A percentile compares a stretch with the other conserved stretches of the same genome.
phyloP scores from a whole-genome alignment of 2,888 invertebrate species.

The Rhorus exstirpatorius region DNA sequence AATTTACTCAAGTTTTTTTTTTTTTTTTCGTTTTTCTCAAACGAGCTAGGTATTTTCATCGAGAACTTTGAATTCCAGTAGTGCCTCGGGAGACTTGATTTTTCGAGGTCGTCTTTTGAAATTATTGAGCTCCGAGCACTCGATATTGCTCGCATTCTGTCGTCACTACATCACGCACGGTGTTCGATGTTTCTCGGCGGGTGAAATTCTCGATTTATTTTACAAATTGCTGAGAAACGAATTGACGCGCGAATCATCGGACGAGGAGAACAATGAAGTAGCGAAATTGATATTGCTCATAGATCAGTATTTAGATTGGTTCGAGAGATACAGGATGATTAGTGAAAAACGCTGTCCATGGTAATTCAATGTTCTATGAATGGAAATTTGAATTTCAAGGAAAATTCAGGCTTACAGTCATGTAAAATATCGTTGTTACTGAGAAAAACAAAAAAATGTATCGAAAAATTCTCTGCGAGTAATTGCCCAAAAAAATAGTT shows the following conservation, averaged over 20 bases:
- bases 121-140: constrained; percentile 67
- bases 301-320: constrained; percentile 71
- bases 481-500: too few relatives aligned
- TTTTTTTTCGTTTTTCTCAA: background rate
- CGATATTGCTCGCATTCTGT: constrained; percentile 69
- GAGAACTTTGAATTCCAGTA: constrained; percentile 17
- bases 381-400: constrained; percentile 10
- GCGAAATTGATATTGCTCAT: constrained; percentile 68
- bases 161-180: constrained; percentile 62
- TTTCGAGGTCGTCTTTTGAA: constrained; percentile 68
- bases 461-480: too few relatives aligned
- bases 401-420: background rate
- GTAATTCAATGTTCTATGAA: constrained; percentile 34
- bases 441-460: too few relatives aligned
- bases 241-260: constrained; percentile 18
- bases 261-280: constrained; percentile 64
- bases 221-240: constrained; percentile 54
- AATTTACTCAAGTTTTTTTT: too few relatives aligned
- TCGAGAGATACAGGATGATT: constrained; percentile 63
- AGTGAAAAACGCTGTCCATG: constrained; percentile 62
- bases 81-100: constrained; percentile 34
- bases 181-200: constrained; percentile 62
- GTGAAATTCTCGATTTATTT: constrained; percentile 70
- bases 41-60: background rate
- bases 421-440: too few relatives aligned